phyloP scores from a whole-genome alignment of 2,888 invertebrate species.

The Noctua comes region DNA sequence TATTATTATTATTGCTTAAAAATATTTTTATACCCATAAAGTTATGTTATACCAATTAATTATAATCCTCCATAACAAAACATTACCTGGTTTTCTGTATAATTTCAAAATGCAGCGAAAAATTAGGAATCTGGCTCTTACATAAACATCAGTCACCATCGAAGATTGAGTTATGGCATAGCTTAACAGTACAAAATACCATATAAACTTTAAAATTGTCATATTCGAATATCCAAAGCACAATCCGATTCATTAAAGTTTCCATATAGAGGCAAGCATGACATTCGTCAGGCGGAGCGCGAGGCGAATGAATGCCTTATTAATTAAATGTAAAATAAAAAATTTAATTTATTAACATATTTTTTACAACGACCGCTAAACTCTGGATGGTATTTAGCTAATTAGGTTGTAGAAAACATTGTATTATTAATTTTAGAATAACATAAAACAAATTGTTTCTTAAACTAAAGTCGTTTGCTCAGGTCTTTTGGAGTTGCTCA shows the following conservation, averaged over 20 bases:
- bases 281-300: constrained; percentile 23
- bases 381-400: constrained; percentile 28
- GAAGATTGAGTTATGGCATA: constrained; percentile 8
- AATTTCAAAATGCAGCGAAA: background rate
- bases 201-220: constrained; percentile 10
- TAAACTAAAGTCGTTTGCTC: background rate
- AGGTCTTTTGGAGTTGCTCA: constrained; percentile 30
- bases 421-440: background rate
- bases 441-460: constrained; percentile 11
- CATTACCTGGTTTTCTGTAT: background rate
- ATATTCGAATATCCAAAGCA: constrained; percentile 37
- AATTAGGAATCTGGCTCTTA: background rate
- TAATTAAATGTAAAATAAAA: constrained; percentile 38
- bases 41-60: background rate
- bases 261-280: constrained; percentile 46
- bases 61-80: background rate
- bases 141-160: background rate
- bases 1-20: background rate
- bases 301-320: constrained; percentile 45
- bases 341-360: constrained; percentile 23
- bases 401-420: constrained; percentile 12
- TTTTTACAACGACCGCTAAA: constrained; percentile 15
- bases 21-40: background rate
- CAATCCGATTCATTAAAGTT: constrained; percentile 54
- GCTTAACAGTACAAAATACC: constrained; percentile 27